These are phyloP conservation scores for Coleophora deauratella DNA, from an alignment of 2,888 invertebrate genomes.

Conservation along the genomic window DNA sequence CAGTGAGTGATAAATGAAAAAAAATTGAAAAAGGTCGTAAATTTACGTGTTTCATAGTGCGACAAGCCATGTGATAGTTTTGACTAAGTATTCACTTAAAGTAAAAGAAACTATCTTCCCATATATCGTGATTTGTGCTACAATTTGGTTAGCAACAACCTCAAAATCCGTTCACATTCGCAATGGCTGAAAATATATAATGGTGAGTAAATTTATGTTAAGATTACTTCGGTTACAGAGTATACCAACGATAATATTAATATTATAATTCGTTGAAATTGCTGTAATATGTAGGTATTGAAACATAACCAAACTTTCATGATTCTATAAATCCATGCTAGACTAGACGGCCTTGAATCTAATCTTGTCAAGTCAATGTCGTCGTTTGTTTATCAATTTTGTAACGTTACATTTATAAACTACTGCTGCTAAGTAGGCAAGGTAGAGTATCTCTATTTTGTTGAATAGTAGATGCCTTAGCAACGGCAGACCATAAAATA, in stretches of 20 bases:
- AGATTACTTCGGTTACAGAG: no score
- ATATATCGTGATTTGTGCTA: slow-evolving; percentile 9
- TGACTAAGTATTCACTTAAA: slow-evolving; percentile 11
- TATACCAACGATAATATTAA: no score
- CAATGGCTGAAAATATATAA: slow-evolving; percentile 15
- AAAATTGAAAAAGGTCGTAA: no score
- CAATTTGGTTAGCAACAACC: slow-evolving; percentile 14
- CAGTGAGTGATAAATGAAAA: neutral
- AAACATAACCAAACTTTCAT: slow-evolving; percentile 59
- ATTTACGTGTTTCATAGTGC: slow-evolving; percentile 16
- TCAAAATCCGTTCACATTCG: slow-evolving; percentile 19
- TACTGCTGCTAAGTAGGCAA: no score
- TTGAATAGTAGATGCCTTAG: no score
- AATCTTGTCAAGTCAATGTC: slow-evolving; percentile 70
- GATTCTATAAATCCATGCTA: slow-evolving; percentile 14
- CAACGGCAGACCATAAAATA: no score
- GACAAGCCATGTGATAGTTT: slow-evolving; percentile 16
- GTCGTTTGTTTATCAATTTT: slow-evolving; percentile 56
- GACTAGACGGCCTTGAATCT: slow-evolving; percentile 69
- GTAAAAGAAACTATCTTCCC: slow-evolving; percentile 16
- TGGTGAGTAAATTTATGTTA: slow-evolving; percentile 10
- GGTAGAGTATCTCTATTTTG: no score
- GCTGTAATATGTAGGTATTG: neutral
- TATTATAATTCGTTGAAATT: neutral
- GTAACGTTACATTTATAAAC: neutral